Conservation (phyloP, 2,888 invertebrate species). For the Hirtodrosophila alboralis region DNA sequence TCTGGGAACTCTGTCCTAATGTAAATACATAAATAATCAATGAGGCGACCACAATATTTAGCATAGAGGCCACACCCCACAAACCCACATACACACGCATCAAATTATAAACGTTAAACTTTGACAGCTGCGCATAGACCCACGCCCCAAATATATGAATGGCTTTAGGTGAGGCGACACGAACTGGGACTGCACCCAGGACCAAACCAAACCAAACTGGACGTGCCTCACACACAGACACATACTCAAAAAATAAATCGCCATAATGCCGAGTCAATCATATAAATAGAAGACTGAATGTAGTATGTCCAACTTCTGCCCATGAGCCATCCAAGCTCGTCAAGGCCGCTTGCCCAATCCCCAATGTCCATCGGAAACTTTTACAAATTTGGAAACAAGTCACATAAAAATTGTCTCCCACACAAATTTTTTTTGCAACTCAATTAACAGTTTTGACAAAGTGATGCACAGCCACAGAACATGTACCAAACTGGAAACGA, state of each 20-base stretch:
- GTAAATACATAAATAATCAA: conserved; percentile 35
- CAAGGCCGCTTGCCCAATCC: background rate
- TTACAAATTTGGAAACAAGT: conserved; percentile 37
- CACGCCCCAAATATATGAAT: conserved; percentile 36
- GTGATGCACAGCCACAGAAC: conserved; percentile 1
- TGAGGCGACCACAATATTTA: conserved; percentile 46
- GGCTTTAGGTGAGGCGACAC: background rate
- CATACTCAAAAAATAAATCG: conserved; percentile 37
- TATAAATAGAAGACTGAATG: conserved; percentile 29
- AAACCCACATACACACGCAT: background rate
- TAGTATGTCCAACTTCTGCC: conserved; percentile 12
- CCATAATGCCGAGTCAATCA: conserved; percentile 60
- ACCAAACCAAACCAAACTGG: conserved; percentile 7
- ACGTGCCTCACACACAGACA: conserved; percentile 13
- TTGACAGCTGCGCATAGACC: conserved; percentile 41
- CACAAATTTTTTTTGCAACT: conserved; percentile 50
- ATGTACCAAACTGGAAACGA: background rate
- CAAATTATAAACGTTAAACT: background rate
- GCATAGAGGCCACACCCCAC: conserved; percentile 39
- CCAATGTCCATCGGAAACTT: conserved; percentile 17
- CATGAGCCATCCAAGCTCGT: conserved; percentile 53
- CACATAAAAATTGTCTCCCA: conserved; percentile 38
- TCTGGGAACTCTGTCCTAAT: conserved; percentile 1
- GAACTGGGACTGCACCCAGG: background rate
- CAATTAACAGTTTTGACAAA: conserved; percentile 56